Evolutionary conservation across 1,140 invertebrate species (phyloP), one percentile per base, ranked within the genome.

Genomic region (Paracyclopina nana): DNA sequence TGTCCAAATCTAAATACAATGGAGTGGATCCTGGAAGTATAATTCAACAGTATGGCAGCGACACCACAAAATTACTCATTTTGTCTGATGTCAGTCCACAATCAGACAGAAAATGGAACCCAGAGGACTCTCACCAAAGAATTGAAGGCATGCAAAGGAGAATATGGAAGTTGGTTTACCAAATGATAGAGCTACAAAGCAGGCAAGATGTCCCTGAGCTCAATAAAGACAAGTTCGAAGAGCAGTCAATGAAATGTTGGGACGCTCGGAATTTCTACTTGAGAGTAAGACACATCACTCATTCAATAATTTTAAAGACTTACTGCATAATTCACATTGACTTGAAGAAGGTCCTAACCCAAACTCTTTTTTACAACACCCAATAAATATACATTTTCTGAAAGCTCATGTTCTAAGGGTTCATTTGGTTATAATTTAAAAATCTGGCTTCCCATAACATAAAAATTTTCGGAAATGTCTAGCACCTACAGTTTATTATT

Each of bases 1-100:
- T 99, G 94, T 92, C 86, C 54, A 98, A 99, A 69, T 98, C 92
- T 1, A 98, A 97, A 68, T 65, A 78, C 49, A 99, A 98, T 69
- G 94, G 94, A 1, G 78, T 94, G 12, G 83, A 95, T 67, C 94
- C 94, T n/a, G 65, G 77, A 56, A 73, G 78, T 54, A 70, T 94
- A 55, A 69, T 95, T 45, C 59, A 70, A 11, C 66, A 78, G 56
- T 83, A 85, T 69, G 86, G 88, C n/a, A 72, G 78, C 53, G 90
- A 95, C 64, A 79, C 81, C 11, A 90, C 83, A 0, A 68, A 87
- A 43, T 67, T 95, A 14, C 72, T 88, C 25, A 82, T 92, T 46
- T 66, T 95, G 46, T 78, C 78, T 14, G 80, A 84, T 68, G 79
- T 85, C 41, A 75, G 81, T 11, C 90, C 91, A 27, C 76, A 75